Evolutionary conservation across 1,140 invertebrate species (phyloP).

Genomic region (Drosophila lowei): DNA sequence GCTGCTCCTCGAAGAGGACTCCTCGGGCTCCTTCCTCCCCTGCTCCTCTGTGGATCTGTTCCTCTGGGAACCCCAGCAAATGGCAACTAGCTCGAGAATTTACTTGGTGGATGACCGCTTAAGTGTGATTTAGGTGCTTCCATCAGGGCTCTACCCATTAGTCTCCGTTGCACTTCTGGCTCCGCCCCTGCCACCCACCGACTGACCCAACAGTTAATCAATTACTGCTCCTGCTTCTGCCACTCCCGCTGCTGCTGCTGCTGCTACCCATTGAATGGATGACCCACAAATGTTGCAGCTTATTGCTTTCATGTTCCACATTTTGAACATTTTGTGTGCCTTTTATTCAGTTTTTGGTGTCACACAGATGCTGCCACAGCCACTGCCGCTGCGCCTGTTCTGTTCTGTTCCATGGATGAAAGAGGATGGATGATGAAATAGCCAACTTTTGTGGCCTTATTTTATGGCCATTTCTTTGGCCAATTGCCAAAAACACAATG

Average conservation of each 20-base stretch:
- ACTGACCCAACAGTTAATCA: slow-evolving; percentile 28
- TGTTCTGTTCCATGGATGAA: slow-evolving; percentile 16
- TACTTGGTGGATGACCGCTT: slow-evolving; percentile 37
- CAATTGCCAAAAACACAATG: slow-evolving; percentile 36
- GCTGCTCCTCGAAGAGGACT: background rate
- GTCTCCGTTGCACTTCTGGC: slow-evolving; percentile 18
- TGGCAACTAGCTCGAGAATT: slow-evolving; percentile 42
- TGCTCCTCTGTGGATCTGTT: background rate
- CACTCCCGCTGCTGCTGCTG: background rate
- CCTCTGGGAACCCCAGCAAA: slow-evolving; percentile 13
- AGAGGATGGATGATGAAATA: slow-evolving; percentile 28
- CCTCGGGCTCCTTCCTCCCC: background rate
- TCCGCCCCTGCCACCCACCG: slow-evolving; percentile 12
- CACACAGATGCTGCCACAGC: slow-evolving; percentile 33
- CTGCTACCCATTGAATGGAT: slow-evolving; percentile 4
- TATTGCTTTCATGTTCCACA: slow-evolving; percentile 48
- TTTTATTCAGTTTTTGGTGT: slow-evolving; percentile 21
- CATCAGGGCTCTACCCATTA: slow-evolving; percentile 3
- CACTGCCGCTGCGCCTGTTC: slow-evolving; percentile 9
- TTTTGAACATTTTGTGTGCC: slow-evolving; percentile 19
- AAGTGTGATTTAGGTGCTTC: slow-evolving; percentile 44
- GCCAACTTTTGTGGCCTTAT: slow-evolving; percentile 7
- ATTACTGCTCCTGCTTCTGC: slow-evolving; percentile 1
- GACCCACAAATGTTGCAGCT: slow-evolving; percentile 35
- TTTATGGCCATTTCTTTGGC: slow-evolving; percentile 15